These are phyloP conservation scores for Rhynchopsitta pachyrhyncha DNA, from an alignment of 2,113 vertebrate species.

Conservation along the genomic window DNA sequence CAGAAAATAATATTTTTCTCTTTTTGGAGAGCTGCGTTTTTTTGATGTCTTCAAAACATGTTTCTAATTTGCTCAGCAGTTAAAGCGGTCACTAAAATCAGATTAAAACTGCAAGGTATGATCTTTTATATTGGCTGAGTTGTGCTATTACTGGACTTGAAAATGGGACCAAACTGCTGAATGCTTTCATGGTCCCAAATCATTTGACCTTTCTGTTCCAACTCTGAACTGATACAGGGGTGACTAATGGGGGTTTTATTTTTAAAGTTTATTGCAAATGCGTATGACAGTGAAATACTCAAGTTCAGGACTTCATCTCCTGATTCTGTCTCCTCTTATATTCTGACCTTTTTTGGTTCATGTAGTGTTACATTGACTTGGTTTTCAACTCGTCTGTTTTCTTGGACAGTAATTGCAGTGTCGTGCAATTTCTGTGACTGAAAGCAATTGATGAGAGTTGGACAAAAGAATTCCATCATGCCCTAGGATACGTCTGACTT, in stretches of 20 bases:
- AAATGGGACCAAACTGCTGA: neutral
- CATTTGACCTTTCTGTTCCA: neutral
- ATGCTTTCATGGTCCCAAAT: neutral
- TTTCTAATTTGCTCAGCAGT: neutral
- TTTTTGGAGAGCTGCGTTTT: neutral
- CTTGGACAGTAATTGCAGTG: neutral
- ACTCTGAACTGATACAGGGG: neutral
- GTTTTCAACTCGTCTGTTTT: neutral
- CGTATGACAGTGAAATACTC: neutral
- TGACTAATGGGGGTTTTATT: neutral
- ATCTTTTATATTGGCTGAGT: neutral
- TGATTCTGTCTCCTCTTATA: neutral
- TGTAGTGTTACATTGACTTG: accelerated
- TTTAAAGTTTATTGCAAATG: neutral
- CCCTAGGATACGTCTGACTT: neutral
- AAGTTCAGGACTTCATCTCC: neutral
- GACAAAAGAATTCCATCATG: neutral
- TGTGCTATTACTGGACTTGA: neutral
- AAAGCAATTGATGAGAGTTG: neutral
- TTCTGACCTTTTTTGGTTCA: neutral
- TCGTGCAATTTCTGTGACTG: neutral
- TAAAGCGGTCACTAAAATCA: neutral
- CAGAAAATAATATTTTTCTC: neutral
- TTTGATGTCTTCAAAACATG: neutral
- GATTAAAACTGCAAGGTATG: neutral